phyloP scores from a whole-genome alignment of 37 sponge, comb jelly and placozoan species.

The Aplysina aerophoba region DNA sequence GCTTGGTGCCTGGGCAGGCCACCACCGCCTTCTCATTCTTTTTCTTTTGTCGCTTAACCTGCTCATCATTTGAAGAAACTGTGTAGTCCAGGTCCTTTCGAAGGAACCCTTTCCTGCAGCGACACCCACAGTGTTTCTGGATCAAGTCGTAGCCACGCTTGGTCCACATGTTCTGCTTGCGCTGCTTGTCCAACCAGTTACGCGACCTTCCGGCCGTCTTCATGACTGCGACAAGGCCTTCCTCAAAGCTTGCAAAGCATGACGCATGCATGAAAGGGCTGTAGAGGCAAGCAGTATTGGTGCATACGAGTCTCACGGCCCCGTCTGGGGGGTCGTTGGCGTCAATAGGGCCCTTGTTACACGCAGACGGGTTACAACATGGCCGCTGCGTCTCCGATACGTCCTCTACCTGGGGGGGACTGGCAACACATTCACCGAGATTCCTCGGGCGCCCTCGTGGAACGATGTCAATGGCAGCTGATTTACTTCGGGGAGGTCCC shows the following conservation, averaged over 20 bases:
- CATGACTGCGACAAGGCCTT: conserved; percentile 73
- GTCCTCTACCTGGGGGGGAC: background rate
- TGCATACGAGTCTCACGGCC: conserved; percentile 74
- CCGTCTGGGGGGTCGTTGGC: conserved; percentile 38
- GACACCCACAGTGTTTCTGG: conserved; percentile 76
- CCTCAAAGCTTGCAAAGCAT: conserved; percentile 85
- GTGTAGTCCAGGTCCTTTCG: conserved; percentile 69
- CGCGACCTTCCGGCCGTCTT: conserved; percentile 79
- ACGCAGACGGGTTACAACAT: conserved; percentile 73
- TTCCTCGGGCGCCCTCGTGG: background rate
- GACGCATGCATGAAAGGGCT: conserved; percentile 82
- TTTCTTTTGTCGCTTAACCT: conserved; percentile 48
- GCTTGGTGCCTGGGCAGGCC: background rate
- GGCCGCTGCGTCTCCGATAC: background rate
- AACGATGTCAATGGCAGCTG: conserved; percentile 12
- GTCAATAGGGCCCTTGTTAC: conserved; percentile 45
- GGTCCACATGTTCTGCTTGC: conserved; percentile 91
- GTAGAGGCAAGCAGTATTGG: conserved; percentile 75
- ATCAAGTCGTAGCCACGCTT: conserved; percentile 94
- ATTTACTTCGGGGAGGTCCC: conserved; percentile 15
- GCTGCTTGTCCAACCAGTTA: conserved; percentile 95
- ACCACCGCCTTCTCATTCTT: conserved; percentile 28
- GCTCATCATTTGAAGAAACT: background rate
- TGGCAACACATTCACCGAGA: conserved; percentile 7
- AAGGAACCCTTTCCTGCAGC: conserved; percentile 77